phyloP scores from a whole-genome alignment of 2,888 invertebrate species.

The Elegia similella region DNA sequence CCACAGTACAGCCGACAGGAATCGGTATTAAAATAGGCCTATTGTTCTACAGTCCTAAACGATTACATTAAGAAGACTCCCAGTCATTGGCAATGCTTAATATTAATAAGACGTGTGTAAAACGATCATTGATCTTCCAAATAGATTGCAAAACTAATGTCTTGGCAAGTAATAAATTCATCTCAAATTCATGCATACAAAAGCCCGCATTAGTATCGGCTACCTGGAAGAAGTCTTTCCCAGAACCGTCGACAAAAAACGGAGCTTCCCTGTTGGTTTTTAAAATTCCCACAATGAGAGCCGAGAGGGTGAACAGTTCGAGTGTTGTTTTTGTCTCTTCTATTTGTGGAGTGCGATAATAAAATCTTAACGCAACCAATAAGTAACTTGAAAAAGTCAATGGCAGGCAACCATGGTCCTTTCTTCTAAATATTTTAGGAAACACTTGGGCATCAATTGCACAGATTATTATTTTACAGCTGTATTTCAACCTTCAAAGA shows the following conservation, averaged over 20 bases:
- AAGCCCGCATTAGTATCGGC: conserved; percentile 51
- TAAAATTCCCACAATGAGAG: conserved; percentile 69
- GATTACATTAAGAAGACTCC: conserved; percentile 12
- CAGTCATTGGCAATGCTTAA: background rate
- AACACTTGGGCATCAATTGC: conserved; percentile 6
- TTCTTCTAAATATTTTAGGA: conserved; percentile 17
- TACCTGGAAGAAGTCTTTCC: conserved; percentile 67
- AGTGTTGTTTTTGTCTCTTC: conserved; percentile 74
- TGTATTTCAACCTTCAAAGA: conserved; percentile 15
- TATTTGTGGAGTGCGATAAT: conserved; percentile 70
- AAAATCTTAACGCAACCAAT: conserved; percentile 58
- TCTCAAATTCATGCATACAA: conserved; percentile 45
- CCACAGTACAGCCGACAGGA: conserved; percentile 47
- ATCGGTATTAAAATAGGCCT: conserved; percentile 59
- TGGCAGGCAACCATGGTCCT: conserved; percentile 25
- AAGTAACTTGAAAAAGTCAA: conserved; percentile 34
- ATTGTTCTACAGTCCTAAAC: conserved; percentile 40
- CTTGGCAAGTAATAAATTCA: conserved; percentile 32
- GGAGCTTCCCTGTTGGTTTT: conserved; percentile 57
- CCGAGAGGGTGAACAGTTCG: conserved; percentile 66
- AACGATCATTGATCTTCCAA: background rate
- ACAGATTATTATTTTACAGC: conserved; percentile 8
- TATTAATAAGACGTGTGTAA: background rate
- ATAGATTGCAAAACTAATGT: too few species aligned
- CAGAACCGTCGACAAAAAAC: conserved; percentile 61